Evolutionary conservation across 2,797 vertebrate genomes (phyloP), one percentile per base, ranked within the genome.

Genomic region (Orientallactaga sibirica): DNA sequence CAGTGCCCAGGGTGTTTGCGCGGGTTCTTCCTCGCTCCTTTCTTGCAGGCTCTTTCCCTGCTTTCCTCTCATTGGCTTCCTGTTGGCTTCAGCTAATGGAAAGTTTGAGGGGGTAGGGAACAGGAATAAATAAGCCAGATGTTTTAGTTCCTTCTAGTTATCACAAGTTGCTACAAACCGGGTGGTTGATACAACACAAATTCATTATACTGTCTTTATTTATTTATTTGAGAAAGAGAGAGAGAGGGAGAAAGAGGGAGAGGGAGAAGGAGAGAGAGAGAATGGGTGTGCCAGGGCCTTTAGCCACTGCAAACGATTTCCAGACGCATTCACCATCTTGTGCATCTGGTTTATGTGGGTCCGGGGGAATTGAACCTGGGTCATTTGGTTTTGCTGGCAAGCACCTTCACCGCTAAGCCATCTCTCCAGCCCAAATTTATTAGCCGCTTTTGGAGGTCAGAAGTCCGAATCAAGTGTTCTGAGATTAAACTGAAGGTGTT

Each of bases 31-130:
- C 73, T 58, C 67, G 7, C 41, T 27, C 80, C 19, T 77, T 84
- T 29, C 61, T 78, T 37, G 10, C 8, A 48, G 86, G 9, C 68
- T 4, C 0, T 61, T 75, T 41, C 33, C 70, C 58, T 64, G n/a
- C 29, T 93, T 88, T 76, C 79, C 76, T 92, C 62, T n/a, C n/a
- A 8, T 74, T 33, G n/a, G 24, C 62, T 89, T 87, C 33, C 78
- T 52, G 67, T 41, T 27, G 43, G 80, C 41, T 74, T 92, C 83
- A 93, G 82, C 41, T 78, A 33, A 52, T 37, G 4, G 66, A 16
- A 75, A 85, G 61, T 55, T 5, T 29, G 22, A 19, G 29, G 2
- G 18, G 9, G n/a, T n/a, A 52, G 89, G 81, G 81, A 80, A 86
- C 92, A 74, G 70, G 74, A 27, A 25, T 27, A 58, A 89, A 25